Base-by-base conservation (phyloP, 1,140 invertebrate genomes). In the Drosophila pseudoananassae region DNA sequence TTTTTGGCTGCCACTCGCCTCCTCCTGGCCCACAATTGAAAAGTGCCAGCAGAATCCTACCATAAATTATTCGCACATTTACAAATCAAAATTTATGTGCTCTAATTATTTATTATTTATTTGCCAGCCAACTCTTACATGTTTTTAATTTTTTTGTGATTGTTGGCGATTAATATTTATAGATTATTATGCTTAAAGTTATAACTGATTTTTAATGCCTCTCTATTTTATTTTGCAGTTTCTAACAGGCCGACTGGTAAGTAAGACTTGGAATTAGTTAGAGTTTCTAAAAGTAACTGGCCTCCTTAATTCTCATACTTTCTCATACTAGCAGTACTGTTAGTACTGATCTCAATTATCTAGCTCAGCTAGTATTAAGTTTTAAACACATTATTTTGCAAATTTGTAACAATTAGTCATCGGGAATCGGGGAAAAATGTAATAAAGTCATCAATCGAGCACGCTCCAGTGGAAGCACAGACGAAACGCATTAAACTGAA, bases 401-500 rank as follows among this genome's bases (percentile, higher is more conserved):
- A 27, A 54, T 66, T 53, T 47, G 36, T 51, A 40, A 38, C 10
- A 52, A 71, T 71, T 71, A 71, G 54, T 71, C 68, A 71, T 59
- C 54, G 25, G 20, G 50, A 47, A 52, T 38, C 20, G 3, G 40
- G 60, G 46, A 17, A 38, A 46, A 49, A 20, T 56, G 33, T 70
- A 69, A 46, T 56, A 49, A 69, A 56, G 43, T 56, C 66, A 69
- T 69, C 65, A 49, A 20, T 36, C 27, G 31, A 69, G 43, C 63
- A 70, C 64, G 51, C 51, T 70, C 56, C 43, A 14, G 38, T 40
- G 33, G 17, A 23, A 49, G 40, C 49, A 36, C 64, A 76, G 82
- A 82, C 82, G 53, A 52, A 77, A 87, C 71, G 78, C 82, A 85
- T 85, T 85, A 82, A 82, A 72, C 64, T 59, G 63, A 69, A 84